Conservation (phyloP, 1,140 invertebrate genomes). For the Aporrectodea caliginosa region DNA sequence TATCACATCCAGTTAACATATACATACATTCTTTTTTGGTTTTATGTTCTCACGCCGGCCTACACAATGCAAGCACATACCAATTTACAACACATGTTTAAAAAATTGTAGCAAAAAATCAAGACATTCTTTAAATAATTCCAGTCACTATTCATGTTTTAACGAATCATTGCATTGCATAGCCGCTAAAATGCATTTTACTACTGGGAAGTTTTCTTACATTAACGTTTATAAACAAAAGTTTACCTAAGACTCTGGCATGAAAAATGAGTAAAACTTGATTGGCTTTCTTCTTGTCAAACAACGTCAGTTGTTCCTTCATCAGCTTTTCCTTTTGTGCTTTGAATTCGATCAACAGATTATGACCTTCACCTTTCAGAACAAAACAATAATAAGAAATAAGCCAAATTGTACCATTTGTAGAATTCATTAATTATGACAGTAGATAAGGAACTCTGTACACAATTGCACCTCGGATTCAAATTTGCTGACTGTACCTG, state of each 20-base stretch:
- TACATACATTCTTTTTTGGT: too few species aligned
- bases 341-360: constrained; percentile 40
- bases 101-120: too few species aligned
- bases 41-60: too few species aligned
- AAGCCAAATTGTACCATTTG: neutral
- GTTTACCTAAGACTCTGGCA: constrained; percentile 48
- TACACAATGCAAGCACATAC: too few species aligned
- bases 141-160: too few species aligned
- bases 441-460: neutral
- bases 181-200: too few species aligned
- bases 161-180: too few species aligned
- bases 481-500: neutral
- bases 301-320: constrained; percentile 42
- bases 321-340: constrained; percentile 49
- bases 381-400: neutral
- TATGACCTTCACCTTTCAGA: constrained; percentile 43
- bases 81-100: too few species aligned
- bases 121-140: too few species aligned
- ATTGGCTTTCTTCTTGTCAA: constrained; percentile 33
- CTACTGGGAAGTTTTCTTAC: too few species aligned
- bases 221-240: too few species aligned
- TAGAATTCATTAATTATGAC: neutral
- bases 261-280: constrained; percentile 39
- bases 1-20: too few species aligned
- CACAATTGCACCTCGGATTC: neutral